Conservation (phyloP, 2,113 vertebrate species). For the Calypte anna region DNA sequence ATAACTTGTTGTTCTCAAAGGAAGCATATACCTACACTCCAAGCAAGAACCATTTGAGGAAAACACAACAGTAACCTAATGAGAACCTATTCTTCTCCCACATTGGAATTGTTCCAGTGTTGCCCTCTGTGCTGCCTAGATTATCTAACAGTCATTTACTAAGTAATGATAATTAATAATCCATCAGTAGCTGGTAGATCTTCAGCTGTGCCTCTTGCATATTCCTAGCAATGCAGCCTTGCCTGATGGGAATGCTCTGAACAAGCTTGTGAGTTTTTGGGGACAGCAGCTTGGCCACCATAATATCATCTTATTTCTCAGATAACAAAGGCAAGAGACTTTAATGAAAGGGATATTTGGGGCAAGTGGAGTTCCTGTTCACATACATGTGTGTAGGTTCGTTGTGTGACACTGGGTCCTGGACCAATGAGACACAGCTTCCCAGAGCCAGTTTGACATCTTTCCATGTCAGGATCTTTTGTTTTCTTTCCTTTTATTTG, state of each 20-base stretch:
- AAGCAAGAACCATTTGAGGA: not conserved
- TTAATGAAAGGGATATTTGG: not conserved
- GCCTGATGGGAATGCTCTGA: not conserved
- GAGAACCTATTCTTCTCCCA: not conserved
- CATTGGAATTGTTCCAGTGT: not conserved
- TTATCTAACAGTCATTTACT: not conserved
- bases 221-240: not conserved
- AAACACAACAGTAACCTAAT: not conserved
- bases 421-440: not conserved
- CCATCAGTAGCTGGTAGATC: not conserved
- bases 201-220: not conserved
- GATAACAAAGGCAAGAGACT: not conserved
- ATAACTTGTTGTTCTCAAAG: not conserved
- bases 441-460: not conserved
- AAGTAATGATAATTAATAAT: not conserved
- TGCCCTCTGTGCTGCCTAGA: not conserved
- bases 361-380: not conserved
- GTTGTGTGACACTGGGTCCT: rapidly evolving
- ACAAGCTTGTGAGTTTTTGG: not conserved
- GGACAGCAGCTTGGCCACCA: not conserved
- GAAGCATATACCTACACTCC: not conserved
- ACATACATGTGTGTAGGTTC: rapidly evolving
- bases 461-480: not conserved
- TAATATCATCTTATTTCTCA: not conserved
- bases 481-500: not conserved